phyloP scores from a whole-genome alignment of 2,888 invertebrate genomes.

The Capitulum mitella region DNA sequence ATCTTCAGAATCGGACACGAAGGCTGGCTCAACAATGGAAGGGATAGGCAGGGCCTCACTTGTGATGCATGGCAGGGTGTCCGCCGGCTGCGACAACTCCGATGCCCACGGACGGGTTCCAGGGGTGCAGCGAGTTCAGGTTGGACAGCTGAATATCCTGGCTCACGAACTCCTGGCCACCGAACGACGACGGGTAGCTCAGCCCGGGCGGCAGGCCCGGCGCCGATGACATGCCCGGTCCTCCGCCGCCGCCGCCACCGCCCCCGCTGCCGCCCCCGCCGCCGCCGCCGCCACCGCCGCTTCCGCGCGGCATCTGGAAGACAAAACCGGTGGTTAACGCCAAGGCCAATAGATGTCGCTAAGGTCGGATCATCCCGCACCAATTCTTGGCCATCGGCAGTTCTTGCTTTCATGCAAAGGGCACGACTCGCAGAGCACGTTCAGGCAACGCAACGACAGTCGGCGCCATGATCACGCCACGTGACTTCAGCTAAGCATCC shows the following conservation, averaged over 20 bases:
- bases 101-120: not conserved
- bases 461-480: too few species aligned
- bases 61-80: not conserved
- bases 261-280: too few species aligned
- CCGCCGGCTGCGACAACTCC: not conserved
- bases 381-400: too few species aligned
- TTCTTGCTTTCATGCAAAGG: too few species aligned
- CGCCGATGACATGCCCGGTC: not conserved
- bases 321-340: not conserved
- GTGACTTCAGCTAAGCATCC: too few species aligned
- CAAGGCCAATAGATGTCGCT: too few species aligned
- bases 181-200: not conserved
- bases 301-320: slow-evolving; percentile 29
- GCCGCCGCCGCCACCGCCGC: slow-evolving; percentile 20
- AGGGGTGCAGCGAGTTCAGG: slow-evolving; percentile 8
- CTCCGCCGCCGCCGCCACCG: slow-evolving; percentile 16
- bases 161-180: slow-evolving; percentile 2
- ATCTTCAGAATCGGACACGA: too few species aligned
- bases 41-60: not conserved
- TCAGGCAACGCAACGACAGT: too few species aligned
- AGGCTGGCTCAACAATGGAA: too few species aligned
- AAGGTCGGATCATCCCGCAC: too few species aligned
- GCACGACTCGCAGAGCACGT: too few species aligned
- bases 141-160: not conserved
- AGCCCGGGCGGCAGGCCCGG: slow-evolving; percentile 15